phyloP scores from a whole-genome alignment of 2,797 vertebrate species.

The Acridotheres tristis region DNA sequence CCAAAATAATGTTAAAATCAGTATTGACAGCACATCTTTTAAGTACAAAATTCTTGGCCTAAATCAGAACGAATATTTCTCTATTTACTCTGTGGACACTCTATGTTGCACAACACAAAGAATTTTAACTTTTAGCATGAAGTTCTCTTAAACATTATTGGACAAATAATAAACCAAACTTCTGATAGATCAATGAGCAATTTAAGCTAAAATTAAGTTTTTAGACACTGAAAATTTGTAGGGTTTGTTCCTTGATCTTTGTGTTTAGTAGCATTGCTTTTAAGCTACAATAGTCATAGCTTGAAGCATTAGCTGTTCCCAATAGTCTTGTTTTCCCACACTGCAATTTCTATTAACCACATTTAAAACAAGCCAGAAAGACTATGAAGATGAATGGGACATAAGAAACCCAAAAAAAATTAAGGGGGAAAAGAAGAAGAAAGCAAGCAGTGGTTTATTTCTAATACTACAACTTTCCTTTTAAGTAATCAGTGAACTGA shows the following conservation, averaged over 20 bases:
- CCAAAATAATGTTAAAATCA: not conserved
- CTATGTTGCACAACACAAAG: not conserved
- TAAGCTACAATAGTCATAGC: not conserved
- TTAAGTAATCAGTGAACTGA: not conserved
- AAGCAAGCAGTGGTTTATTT: not conserved
- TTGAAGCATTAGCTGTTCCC: not conserved
- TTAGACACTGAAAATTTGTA: not conserved
- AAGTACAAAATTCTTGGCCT: not conserved
- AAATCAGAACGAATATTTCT: not conserved
- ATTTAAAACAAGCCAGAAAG: not conserved
- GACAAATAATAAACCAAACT: not conserved
- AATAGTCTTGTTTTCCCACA: not conserved
- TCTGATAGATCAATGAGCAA: not conserved
- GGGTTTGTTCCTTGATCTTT: not conserved
- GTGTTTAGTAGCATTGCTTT: not conserved
- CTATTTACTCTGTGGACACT: not conserved
- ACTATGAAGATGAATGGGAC: not conserved
- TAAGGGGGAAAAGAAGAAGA: not conserved
- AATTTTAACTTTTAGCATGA: not conserved
- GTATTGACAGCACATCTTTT: not conserved
- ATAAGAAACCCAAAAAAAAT: not conserved
- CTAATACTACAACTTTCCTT: not conserved
- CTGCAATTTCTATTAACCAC: not conserved
- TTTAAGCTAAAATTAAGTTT: not conserved
- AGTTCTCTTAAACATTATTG: not conserved